Evolutionary conservation across 2,888 invertebrate species (phyloP).

Genomic region (Tenthredo amoena): DNA sequence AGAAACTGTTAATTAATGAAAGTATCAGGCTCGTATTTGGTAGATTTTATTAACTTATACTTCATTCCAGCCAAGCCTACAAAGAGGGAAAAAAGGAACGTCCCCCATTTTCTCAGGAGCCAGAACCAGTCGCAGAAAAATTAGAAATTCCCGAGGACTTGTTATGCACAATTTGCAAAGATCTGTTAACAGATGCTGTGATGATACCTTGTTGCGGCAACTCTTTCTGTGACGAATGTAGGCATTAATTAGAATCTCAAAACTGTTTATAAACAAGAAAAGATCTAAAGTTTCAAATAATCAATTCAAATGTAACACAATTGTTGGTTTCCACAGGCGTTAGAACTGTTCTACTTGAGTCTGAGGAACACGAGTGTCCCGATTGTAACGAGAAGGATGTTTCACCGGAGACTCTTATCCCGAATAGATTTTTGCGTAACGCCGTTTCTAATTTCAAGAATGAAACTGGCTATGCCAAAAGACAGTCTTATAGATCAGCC

Average conservation of each 20-base stretch:
- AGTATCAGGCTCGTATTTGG: background rate
- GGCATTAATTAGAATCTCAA: constrained; percentile 72
- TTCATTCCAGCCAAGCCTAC: constrained; percentile 86
- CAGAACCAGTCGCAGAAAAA: constrained; percentile 79
- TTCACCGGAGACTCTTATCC: constrained; percentile 95
- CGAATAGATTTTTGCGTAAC: constrained; percentile 93
- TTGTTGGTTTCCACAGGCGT: constrained; percentile 83
- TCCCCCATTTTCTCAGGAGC: constrained; percentile 82
- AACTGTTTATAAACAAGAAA: background rate
- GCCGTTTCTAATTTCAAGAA: constrained; percentile 95
- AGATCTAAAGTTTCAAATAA: background rate
- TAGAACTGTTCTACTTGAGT: constrained; percentile 91
- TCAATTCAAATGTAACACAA: background rate
- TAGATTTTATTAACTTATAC: constrained; percentile 28
- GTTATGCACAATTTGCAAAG: constrained; percentile 94
- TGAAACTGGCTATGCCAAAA: constrained; percentile 92
- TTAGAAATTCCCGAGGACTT: constrained; percentile 94
- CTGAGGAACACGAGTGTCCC: constrained; percentile 97
- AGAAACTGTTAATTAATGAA: constrained; percentile 14
- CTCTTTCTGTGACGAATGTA: constrained; percentile 99
- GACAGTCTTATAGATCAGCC: constrained; percentile 71
- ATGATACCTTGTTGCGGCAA: constrained; percentile 99
- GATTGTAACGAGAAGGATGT: constrained; percentile 96
- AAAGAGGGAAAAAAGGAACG: constrained; percentile 86
- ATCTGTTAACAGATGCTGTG: constrained; percentile 96